These are phyloP conservation scores for Gasterosteus aculeatus DNA, from an alignment of 2,113 vertebrate species.

Conservation along the genomic window DNA sequence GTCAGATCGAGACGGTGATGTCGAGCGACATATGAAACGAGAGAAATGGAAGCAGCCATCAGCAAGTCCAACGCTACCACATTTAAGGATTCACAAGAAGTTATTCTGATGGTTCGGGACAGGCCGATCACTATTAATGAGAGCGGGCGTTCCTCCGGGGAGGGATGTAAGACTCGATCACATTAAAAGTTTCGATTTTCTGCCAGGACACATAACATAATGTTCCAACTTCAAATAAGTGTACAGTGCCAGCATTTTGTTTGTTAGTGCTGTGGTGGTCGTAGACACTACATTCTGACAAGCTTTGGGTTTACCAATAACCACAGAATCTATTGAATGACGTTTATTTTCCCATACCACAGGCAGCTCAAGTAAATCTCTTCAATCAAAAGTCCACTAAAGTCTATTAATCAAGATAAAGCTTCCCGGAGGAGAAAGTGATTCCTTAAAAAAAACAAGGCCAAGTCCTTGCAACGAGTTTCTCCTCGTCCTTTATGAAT, in stretches of 20 bases:
- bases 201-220: neutral
- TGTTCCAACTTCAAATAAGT: neutral
- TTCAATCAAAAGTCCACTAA: too few species aligned
- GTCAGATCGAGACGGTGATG: constrained; percentile 8
- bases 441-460: too few species aligned
- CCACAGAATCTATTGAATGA: too few species aligned
- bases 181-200: constrained; percentile 28
- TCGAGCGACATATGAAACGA: constrained; percentile 25
- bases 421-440: too few species aligned
- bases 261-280: neutral
- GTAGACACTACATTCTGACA: neutral
- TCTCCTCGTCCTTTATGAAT: too few species aligned
- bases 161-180: constrained; percentile 5
- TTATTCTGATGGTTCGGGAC: constrained; percentile 34
- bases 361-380: too few species aligned
- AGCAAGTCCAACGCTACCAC: neutral
- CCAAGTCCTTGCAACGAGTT: too few species aligned
- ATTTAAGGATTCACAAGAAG: constrained; percentile 36
- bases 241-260: neutral
- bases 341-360: too few species aligned
- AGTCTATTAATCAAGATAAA: too few species aligned
- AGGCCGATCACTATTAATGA: constrained; percentile 45
- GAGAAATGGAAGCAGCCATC: constrained; percentile 23
- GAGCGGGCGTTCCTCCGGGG: neutral
- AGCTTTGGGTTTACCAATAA: neutral